Base-by-base conservation (phyloP, 2,888 invertebrate species). In the Nemurella pictetii region DNA sequence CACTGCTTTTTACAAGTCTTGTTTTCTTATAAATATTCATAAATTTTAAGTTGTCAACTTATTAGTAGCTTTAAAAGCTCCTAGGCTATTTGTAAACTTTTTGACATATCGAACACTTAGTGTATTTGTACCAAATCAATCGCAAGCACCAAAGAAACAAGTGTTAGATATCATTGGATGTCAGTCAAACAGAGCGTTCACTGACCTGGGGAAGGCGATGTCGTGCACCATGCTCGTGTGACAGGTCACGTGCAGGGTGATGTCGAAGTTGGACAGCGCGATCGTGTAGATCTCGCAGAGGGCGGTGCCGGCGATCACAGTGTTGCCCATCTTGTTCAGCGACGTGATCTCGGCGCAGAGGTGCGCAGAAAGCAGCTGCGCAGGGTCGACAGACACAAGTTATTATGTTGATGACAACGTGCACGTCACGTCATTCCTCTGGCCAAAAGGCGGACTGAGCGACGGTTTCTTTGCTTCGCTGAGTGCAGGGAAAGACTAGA, bases 261-360 rank as follows among this genome's bases (percentile, higher is more conserved):
- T 92, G 4, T 92, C 90, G 89, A 97, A 96, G 26, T 94, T 93
- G 25, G 91, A 91, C 36, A 95, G 89, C 88, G 94, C 93, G 81
- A 98, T 93, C 81, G 93, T 92, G 91, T 95, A 97, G 86, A 98
- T 95, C 91, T 98, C 97, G 88, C 96, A 95, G 87, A 92, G 91
- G 2, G 92, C 91, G 0, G 97, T 98, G 0, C 96, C 97, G 0
- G 95, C 95, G 36, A 96, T 92, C 84, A 97, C 92, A 87, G 93
- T 89, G 27, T 90, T 91, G 87, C 92, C 91, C 89, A 94, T 91
- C 83, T 94, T 88, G 86, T 94, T 93, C 87, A 97, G 91, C 0
- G 97, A 96, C 0, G 97, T 96, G 9, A 98, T 94, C 73, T 93
- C 91, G 75, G 94, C 94, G 29, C 92, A 91, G 0, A 96, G 92